Evolutionary conservation across 2,888 invertebrate genomes (phyloP).

Genomic region (Hypselothyrea guttata): DNA sequence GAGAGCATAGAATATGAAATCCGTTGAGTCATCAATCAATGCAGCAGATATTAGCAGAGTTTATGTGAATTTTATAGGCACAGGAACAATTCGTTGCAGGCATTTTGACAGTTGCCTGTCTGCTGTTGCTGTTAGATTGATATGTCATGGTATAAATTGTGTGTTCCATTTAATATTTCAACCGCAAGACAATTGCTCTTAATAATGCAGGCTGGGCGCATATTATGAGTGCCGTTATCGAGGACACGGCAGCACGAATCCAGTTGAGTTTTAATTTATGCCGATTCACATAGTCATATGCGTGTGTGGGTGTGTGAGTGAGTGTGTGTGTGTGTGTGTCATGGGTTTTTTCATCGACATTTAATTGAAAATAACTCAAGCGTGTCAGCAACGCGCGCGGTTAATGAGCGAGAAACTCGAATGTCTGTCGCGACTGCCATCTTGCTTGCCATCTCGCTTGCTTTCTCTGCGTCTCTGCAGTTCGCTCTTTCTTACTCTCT

Average conservation of each 20-base stretch:
- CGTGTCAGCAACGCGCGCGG: slow-evolving; percentile 73
- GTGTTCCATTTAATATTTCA: slow-evolving; percentile 42
- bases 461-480: neutral
- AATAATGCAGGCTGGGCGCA: slow-evolving; percentile 38
- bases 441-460: slow-evolving; percentile 6
- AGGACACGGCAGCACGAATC: slow-evolving; percentile 40
- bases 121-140: slow-evolving; percentile 3
- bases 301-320: slow-evolving; percentile 5
- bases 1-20: slow-evolving; percentile 12
- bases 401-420: slow-evolving; percentile 78
- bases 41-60: slow-evolving; percentile 26
- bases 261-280: slow-evolving; percentile 66
- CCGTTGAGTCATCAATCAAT: slow-evolving; percentile 46
- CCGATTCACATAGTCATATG: slow-evolving; percentile 40
- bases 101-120: slow-evolving; percentile 8
- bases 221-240: slow-evolving; percentile 58
- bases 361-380: slow-evolving; percentile 79
- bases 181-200: slow-evolving; percentile 58
- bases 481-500: neutral
- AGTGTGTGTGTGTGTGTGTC: slow-evolving; percentile 34
- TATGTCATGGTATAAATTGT: slow-evolving; percentile 13
- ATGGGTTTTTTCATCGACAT: slow-evolving; percentile 69
- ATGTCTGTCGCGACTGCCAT: slow-evolving; percentile 60
- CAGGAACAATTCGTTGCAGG: slow-evolving; percentile 1
- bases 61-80: slow-evolving; percentile 11